These are phyloP conservation scores for Zelostemma sp. DNA, from an alignment of 1,140 invertebrate species.

Conservation along the genomic window DNA sequence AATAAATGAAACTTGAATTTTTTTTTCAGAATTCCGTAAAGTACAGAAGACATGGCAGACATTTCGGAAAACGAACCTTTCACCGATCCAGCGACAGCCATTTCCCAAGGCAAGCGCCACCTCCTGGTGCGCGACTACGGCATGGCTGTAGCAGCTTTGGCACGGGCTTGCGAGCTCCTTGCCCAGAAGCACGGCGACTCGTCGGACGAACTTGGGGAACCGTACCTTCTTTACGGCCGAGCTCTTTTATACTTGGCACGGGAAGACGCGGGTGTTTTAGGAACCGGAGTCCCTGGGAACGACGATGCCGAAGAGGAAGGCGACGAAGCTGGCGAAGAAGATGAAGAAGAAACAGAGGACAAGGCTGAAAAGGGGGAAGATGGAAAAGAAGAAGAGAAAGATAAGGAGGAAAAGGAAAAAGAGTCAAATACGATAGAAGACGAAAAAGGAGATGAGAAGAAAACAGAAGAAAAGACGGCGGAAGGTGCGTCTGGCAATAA, in stretches of 20 bases:
- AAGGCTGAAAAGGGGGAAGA: conserved; percentile 49
- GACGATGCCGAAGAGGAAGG: conserved; percentile 70
- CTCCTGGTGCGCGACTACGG: conserved; percentile 84
- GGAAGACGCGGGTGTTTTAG: conserved; percentile 84
- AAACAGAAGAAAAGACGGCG: conserved; percentile 36
- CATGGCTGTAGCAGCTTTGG: conserved; percentile 81
- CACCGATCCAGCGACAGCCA: conserved; percentile 69
- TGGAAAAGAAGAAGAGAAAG: conserved; percentile 20
- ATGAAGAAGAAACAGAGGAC: conserved; percentile 66
- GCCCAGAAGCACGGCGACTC: conserved; percentile 80
- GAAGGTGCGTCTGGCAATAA: conserved; percentile 51
- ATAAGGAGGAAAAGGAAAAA: conserved; percentile 9
- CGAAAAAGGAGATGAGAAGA: background rate
- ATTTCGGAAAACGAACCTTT: conserved; percentile 65
- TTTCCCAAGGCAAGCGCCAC: conserved; percentile 82
- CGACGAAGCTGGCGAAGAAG: conserved; percentile 70
- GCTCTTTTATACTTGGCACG: conserved; percentile 85
- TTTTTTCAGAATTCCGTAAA: too few relatives aligned
- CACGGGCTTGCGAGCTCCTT: conserved; percentile 81
- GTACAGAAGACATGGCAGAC: conserved; percentile 76
- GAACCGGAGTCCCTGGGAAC: conserved; percentile 77
- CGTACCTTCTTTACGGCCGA: conserved; percentile 85
- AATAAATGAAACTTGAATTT: too few relatives aligned
- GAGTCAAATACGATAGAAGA: conserved; percentile 1
- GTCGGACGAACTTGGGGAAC: conserved; percentile 84